A percentile compares a stretch with the other conserved stretches of the same genome.
phyloP scores from a whole-genome alignment of 2,797 vertebrate genomes.

The Cetoscarus ocellatus region DNA sequence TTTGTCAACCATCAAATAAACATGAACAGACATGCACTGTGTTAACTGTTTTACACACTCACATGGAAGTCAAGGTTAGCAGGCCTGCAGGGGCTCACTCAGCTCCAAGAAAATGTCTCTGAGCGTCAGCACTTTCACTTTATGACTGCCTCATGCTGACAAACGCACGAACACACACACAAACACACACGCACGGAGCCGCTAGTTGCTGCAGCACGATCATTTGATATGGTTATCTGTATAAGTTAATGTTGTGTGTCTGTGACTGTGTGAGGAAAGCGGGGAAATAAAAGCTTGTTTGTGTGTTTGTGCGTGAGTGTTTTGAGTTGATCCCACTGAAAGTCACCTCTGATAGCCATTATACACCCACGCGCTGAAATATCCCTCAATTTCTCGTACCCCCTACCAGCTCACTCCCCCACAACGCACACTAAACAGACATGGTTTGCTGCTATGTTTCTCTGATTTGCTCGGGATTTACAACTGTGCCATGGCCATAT shows the following conservation, averaged over 20 bases:
- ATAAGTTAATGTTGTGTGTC: slow-evolving; percentile 66
- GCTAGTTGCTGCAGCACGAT: slow-evolving; percentile 51
- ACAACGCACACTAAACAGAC: slow-evolving; percentile 68
- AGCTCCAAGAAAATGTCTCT: slow-evolving; percentile 63
- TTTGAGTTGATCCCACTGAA: slow-evolving; percentile 79
- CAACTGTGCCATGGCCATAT: slow-evolving; percentile 45
- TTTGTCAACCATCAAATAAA: slow-evolving; percentile 9
- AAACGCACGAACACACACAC: slow-evolving; percentile 23
- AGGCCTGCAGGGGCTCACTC: slow-evolving; percentile 59
- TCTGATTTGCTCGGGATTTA: slow-evolving; percentile 72
- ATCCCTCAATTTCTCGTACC: slow-evolving; percentile 77
- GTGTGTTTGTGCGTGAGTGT: slow-evolving; percentile 67
- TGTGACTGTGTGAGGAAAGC: slow-evolving; percentile 37
- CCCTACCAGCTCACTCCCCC: slow-evolving; percentile 75
- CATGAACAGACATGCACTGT: not conserved
- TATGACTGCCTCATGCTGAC: slow-evolving; percentile 43
- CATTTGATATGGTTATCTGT: slow-evolving; percentile 59
- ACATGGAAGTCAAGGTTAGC: slow-evolving; percentile 64
- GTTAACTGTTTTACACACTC: not conserved
- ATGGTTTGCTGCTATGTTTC: slow-evolving; percentile 61
- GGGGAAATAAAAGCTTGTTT: slow-evolving; percentile 58
- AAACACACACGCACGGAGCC: slow-evolving; percentile 29
- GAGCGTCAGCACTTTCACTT: slow-evolving; percentile 66
- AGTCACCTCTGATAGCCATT: slow-evolving; percentile 83
- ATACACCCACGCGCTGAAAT: slow-evolving; percentile 76